Conservation (phyloP, 2,797 vertebrate genomes). For the Hippopotamyrus pictus region DNA sequence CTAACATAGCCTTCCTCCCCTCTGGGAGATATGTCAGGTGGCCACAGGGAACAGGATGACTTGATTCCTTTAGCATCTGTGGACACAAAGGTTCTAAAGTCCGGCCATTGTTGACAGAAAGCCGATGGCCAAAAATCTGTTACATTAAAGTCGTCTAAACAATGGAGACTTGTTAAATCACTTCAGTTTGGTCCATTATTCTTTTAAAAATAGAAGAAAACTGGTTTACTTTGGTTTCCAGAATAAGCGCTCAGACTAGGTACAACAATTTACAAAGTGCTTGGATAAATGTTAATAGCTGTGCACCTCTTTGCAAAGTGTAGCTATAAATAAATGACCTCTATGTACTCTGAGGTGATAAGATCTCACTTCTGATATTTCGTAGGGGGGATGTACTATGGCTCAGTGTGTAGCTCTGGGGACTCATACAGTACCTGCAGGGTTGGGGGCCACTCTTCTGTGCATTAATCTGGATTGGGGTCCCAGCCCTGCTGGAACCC, state of each 20-base stretch:
- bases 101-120: background rate
- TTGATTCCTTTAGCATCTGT: background rate
- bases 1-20: background rate
- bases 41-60: background rate
- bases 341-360: background rate
- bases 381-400: background rate
- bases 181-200: background rate
- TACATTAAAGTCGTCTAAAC: background rate
- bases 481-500: background rate
- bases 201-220: background rate
- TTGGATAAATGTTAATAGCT: background rate
- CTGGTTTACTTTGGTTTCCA: background rate
- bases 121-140: background rate
- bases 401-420: background rate
- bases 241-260: background rate
- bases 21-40: background rate
- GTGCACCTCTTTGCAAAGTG: background rate
- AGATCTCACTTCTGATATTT: background rate
- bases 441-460: background rate
- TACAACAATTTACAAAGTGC: background rate
- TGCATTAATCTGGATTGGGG: background rate
- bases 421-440: background rate
- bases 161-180: background rate
- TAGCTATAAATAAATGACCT: background rate
- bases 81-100: background rate